Evolutionary conservation across 2,888 invertebrate genomes (phyloP).

Genomic region (Caenorhabditis sp.): DNA sequence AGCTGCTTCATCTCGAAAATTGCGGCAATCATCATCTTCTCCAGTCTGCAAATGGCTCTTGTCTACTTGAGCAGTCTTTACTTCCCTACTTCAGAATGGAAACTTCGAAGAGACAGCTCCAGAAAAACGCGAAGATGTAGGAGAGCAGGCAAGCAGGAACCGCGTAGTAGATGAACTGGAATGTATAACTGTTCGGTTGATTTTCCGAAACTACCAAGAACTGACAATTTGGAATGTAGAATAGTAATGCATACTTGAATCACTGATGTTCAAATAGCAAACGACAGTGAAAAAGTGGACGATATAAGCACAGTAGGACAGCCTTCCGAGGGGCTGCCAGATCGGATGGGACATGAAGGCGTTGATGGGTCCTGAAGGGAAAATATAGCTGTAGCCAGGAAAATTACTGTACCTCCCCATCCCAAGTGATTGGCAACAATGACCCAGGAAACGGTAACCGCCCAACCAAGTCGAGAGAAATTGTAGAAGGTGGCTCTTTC

Average conservation of each 20-base stretch:
- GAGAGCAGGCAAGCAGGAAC: constrained; percentile 50
- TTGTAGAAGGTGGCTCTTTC: constrained; percentile 64
- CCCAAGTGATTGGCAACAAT: constrained; percentile 84
- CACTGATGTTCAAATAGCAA: constrained; percentile 49
- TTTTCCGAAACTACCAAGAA: constrained; percentile 8
- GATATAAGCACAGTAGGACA: constrained; percentile 95
- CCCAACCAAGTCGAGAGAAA: constrained; percentile 83
- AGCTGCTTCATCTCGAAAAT: background rate
- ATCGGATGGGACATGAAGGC: constrained; percentile 72
- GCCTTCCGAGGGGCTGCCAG: constrained; percentile 90
- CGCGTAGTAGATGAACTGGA: constrained; percentile 60
- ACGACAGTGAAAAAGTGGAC: constrained; percentile 67
- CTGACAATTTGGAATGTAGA: constrained; percentile 47
- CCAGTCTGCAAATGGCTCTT: constrained; percentile 15
- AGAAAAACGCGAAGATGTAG: constrained; percentile 64
- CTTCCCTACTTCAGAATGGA: constrained; percentile 45
- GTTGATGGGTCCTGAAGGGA: constrained; percentile 65
- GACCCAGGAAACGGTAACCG: constrained; percentile 84
- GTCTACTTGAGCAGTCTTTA: constrained; percentile 51
- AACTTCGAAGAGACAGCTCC: constrained; percentile 67
- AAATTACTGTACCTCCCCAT: constrained; percentile 83
- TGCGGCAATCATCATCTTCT: constrained; percentile 34
- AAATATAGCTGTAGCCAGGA: background rate
- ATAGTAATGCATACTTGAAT: constrained; percentile 29
- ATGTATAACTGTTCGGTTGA: background rate